Base-by-base conservation (phyloP, 2,113 vertebrate species). In the Ovis canadensis region DNA sequence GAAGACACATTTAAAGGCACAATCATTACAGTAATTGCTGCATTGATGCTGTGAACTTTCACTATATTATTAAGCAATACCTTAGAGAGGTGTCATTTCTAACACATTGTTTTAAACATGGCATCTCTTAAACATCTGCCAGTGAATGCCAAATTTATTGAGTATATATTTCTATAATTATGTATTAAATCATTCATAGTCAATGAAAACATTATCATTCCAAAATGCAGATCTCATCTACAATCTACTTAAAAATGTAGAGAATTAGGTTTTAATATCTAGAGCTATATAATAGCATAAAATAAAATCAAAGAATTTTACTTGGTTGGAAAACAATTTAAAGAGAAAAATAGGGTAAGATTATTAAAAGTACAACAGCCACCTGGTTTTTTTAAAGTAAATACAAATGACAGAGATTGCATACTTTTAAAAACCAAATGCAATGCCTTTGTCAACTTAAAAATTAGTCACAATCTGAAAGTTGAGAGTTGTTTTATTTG, bases 21-120 rank as follows among this genome's bases (percentile, higher is more conserved):
- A 98, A 97, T 98, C 90, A 97, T 96, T 98, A 83, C 88, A 97
- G 95, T 98, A 98, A 98, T 98, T 97, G 94, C 97, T 98, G 78
- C 54, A 90, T 97, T 98, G 95, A 97, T 96, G 92, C 89, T 60
- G 40, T 95, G 92, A 98, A 98, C 96, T 98, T 98, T 97, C 84
- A 93, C 48, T 93, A 60, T 83, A 94, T 55, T 97, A 36, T 91
- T 97, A 94, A 88, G 33, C 62, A 98, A 95, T 98, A 60, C 97
- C 90, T 87, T 96, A 62, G 97, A 97, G 98, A 98, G 3, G 14
- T 88, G 67, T 96, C 87, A 97, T 98, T 97, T 90, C 84, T 57
- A 67, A 98, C 97, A 90, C 59, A 95, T 96, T 98, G 97, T 91
- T 98, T 29, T 54, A 93, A 96, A 98, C 93, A 93, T 64, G n/a